Evolutionary conservation across 2,113 vertebrate species (phyloP).

Genomic region (Bungarus multicinctus): DNA sequence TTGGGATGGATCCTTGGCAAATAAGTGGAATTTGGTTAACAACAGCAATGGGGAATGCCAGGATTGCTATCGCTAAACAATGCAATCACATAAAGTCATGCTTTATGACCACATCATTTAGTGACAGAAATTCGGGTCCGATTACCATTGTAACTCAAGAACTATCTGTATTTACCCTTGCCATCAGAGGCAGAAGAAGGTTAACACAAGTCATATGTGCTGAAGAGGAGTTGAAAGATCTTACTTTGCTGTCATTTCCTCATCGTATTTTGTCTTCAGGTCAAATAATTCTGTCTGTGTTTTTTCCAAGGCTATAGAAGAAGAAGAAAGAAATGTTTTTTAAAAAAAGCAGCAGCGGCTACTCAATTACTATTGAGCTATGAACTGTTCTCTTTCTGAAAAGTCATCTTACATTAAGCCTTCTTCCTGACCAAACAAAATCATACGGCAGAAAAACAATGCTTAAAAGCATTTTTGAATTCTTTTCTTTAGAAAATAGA

Average conservation of each 20-base stretch:
- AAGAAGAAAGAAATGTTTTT: neutral
- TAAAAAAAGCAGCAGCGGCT: neutral
- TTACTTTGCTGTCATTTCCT: constrained; percentile 98
- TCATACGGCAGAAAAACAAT: constrained; percentile 23
- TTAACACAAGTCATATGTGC: neutral
- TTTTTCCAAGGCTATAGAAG: constrained; percentile 90
- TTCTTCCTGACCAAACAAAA: constrained; percentile 38
- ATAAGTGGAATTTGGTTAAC: neutral
- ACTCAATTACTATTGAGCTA: constrained; percentile 26
- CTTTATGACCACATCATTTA: neutral
- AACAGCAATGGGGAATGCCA: neutral
- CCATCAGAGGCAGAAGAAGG: neutral
- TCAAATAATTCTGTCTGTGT: constrained; percentile 98
- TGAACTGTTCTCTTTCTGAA: constrained; percentile 44
- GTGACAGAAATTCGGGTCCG: neutral
- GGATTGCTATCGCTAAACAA: neutral
- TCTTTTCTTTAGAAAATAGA: neutral
- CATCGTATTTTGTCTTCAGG: constrained; percentile 98
- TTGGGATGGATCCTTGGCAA: neutral
- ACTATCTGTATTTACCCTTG: neutral
- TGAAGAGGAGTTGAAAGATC: constrained; percentile 52
- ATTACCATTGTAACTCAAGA: neutral
- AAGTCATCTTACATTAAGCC: constrained; percentile 21
- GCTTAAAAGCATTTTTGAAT: constrained; percentile 26
- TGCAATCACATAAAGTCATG: neutral